Evolutionary conservation across 2,113 vertebrate species (phyloP).

Genomic region (Upupa epops): DNA sequence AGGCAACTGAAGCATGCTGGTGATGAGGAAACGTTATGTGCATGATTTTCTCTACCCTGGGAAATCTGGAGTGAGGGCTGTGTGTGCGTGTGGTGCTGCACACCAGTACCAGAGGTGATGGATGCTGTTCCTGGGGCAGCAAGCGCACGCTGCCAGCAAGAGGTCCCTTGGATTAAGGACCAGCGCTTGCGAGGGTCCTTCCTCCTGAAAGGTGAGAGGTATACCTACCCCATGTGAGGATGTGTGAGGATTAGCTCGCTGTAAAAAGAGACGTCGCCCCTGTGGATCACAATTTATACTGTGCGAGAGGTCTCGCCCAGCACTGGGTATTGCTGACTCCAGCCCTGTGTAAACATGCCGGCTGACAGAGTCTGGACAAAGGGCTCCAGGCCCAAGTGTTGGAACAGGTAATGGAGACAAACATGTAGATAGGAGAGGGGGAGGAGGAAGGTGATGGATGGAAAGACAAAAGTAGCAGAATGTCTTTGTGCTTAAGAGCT

Average conservation of each 20-base stretch:
- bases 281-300: background rate
- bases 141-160: accelerated
- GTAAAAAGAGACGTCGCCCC: background rate
- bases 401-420: slow-evolving; percentile 7
- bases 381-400: background rate
- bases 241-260: background rate
- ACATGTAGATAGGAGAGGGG: background rate
- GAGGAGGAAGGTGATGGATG: background rate
- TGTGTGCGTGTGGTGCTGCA: accelerated
- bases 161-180: background rate
- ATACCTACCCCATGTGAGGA: background rate
- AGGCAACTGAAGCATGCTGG: accelerated
- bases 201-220: background rate
- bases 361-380: background rate
- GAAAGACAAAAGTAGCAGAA: background rate
- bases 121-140: background rate
- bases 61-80: accelerated
- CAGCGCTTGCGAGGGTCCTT: background rate
- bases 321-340: background rate
- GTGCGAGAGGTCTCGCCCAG: background rate
- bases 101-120: background rate
- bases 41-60: background rate
- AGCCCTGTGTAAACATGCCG: background rate
- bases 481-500: background rate
- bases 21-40: accelerated